These are phyloP conservation scores for Ephydatia muelleri DNA, from an alignment of 37 sponge, comb jelly and placozoan species.

Conservation along the genomic window DNA sequence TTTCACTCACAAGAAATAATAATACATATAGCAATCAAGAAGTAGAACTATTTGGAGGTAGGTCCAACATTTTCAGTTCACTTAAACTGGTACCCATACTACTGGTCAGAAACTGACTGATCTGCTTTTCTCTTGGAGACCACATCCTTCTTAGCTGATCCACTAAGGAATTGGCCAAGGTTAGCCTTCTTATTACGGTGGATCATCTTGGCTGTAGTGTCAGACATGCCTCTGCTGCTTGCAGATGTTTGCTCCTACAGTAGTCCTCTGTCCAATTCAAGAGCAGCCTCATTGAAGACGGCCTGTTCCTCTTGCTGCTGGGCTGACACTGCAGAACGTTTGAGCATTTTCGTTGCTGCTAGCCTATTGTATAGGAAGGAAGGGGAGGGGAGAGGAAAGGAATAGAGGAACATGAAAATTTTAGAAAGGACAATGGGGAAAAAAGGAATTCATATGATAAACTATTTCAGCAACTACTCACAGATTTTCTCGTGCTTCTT, in stretches of 20 bases:
- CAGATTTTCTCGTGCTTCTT: slow-evolving; percentile 78
- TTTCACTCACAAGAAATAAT: neutral
- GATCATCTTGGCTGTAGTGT: slow-evolving; percentile 72
- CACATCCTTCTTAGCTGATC: slow-evolving; percentile 76
- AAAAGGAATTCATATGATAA: neutral
- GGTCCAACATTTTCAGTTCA: slow-evolving; percentile 23
- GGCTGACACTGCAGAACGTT: slow-evolving; percentile 59
- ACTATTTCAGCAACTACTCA: slow-evolving; percentile 39
- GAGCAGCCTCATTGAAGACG: slow-evolving; percentile 60
- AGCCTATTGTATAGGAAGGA: slow-evolving; percentile 36
- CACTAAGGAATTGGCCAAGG: slow-evolving; percentile 79
- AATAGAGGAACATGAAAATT: neutral
- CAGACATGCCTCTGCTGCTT: slow-evolving; percentile 40
- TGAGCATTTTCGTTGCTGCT: slow-evolving; percentile 64
- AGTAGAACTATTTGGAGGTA: neutral
- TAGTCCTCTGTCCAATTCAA: slow-evolving; percentile 63
- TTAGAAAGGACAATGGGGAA: neutral
- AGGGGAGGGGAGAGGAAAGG: slow-evolving; percentile 7
- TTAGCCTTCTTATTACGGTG: slow-evolving; percentile 78
- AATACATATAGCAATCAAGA: neutral
- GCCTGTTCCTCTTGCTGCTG: slow-evolving; percentile 89
- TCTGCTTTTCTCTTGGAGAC: slow-evolving; percentile 73
- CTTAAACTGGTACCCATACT: slow-evolving; percentile 78
- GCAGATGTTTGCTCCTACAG: slow-evolving; percentile 34
- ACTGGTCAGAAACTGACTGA: slow-evolving; percentile 74